Base-by-base conservation (phyloP, 2,888 invertebrate genomes). In the Drosophila vallismaia region DNA sequence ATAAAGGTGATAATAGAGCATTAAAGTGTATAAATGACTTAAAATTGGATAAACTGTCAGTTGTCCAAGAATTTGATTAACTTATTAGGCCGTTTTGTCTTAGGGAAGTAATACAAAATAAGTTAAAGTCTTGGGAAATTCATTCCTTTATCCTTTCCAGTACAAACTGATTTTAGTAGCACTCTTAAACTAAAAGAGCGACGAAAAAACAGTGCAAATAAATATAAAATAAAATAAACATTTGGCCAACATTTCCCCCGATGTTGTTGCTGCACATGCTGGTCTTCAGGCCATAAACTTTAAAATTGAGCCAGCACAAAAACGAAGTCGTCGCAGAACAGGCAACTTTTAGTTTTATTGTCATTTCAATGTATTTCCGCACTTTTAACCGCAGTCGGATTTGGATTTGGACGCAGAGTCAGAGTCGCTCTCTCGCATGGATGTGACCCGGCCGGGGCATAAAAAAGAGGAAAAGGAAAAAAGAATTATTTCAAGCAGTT, bases 321-420 rank as follows among this genome's bases (percentile, higher is more conserved):
- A 67, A 71, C 52, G 54, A 57, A 75, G 60, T 53, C 58, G 75
- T 53, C 66, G 73, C 60, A 60, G 60, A 66, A 29, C 45, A 46
- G 67, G 64, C 71, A 83, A 77, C 71, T 85, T 88, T 86, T 85
- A 78, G 88, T 88, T 88, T 86, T 86, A 86, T 84, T 88, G 88
- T 86, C 85, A 81, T 86, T 88, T 84, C 85, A 88, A 86, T 88
- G 81, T 84, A 88, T 85, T 88, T 88, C 85, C 86, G 88, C 86
- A 80, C 88, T 85, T 86, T 88, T 84, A 84, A 87, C 88, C 81
- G 88, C 85, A 84, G 84, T 83, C 56, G 71, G 79, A 76, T 70
- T 78, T 69, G 77, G 70, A 45, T 19, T 52, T 36, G 45, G 57
- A 55, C 24, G 14, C 10, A 33, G 38, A 40, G 9, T 36, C 28